Evolutionary conservation across 1,140 invertebrate genomes (phyloP), one percentile per base, ranked within the genome.

Genomic region (Anoplophora glabripennis): DNA sequence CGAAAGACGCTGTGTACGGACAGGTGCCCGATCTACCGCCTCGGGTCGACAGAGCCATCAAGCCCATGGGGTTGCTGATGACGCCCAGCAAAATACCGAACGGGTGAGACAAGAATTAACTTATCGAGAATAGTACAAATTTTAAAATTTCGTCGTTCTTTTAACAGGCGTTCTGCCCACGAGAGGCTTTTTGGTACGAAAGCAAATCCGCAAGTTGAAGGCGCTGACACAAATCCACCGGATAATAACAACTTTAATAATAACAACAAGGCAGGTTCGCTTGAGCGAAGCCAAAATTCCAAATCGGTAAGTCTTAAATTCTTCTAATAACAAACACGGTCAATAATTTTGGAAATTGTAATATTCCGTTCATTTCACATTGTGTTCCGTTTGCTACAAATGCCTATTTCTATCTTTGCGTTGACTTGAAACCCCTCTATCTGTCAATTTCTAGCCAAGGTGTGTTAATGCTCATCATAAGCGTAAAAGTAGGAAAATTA

Each of bases 21-120:
- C 75, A 74, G 33, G 84, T 85, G 2, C 90, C 90, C 4, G 90
- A 93, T 77, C 76, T 93, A 53, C 92, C 93, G 0, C 93, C 92
- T 10, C 81, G 89, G 40, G 84, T 93, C 11, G 90, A 93, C 75
- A 80, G 90, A 40, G 86, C 84, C 48, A 86, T 79, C 3, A 92
- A 92, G 71, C 89, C 89, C 51, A 76, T 78, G 46, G 77, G 74
- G 45, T 33, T 75, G 46, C 4, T 72, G 46, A 66, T 63, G 1
- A 71, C 71, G 61, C 71, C 73, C 4, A 72, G 60, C 51, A 74
- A 72, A 66, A 70, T 66, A 38, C 53, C 66, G 4, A 54, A 54
- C 33, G 52, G 49, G 49, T 52, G 18, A 37, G 49, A 38, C 7
- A 10, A 28, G 21, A 28, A 28, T 5, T 28, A 28, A 5, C 5